Conservation (phyloP, 2,113 vertebrate species). For the Austrofundulus limnaeus region DNA sequence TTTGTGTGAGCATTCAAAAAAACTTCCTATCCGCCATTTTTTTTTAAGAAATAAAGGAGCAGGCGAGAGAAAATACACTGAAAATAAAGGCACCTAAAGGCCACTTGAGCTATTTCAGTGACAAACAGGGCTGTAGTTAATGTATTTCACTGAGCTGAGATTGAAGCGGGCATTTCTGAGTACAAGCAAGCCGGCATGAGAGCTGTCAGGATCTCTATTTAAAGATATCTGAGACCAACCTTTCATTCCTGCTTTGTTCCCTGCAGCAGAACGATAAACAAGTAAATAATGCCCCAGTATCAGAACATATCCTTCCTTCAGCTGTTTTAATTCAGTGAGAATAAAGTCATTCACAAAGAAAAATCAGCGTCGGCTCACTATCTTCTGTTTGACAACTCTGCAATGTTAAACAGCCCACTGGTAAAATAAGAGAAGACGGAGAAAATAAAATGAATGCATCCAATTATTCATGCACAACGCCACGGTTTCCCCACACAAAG, state of each 20-base stretch:
- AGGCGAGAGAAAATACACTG: slow-evolving; percentile 37
- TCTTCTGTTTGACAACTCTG: slow-evolving; percentile 60
- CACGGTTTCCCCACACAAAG: slow-evolving; percentile 58
- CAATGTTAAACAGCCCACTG: slow-evolving; percentile 63
- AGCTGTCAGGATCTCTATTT: slow-evolving; percentile 65
- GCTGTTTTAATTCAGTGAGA: slow-evolving; percentile 42
- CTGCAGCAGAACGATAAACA: slow-evolving; percentile 67
- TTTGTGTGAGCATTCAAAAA: slow-evolving; percentile 27
- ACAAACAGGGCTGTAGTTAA: slow-evolving; percentile 59
- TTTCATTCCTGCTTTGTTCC: slow-evolving; percentile 50
- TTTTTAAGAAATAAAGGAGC: slow-evolving; percentile 32
- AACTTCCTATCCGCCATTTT: slow-evolving; percentile 20
- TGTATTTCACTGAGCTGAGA: slow-evolving; percentile 58
- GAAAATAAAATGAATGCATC: slow-evolving; percentile 58
- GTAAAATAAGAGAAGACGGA: slow-evolving; percentile 11
- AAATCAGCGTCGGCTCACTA: slow-evolving; percentile 57
- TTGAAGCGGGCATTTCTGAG: slow-evolving; percentile 51
- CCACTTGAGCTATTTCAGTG: slow-evolving; percentile 62
- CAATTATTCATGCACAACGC: slow-evolving; percentile 75
- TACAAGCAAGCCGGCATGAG: slow-evolving; percentile 39
- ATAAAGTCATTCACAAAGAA: slow-evolving; percentile 55
- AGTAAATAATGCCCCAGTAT: slow-evolving; percentile 64
- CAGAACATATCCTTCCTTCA: slow-evolving; percentile 53
- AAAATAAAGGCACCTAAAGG: slow-evolving; percentile 62
- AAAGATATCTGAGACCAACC: slow-evolving; percentile 58